Base-by-base conservation (phyloP, 2,888 invertebrate species). In the Pherbina coryleti region DNA sequence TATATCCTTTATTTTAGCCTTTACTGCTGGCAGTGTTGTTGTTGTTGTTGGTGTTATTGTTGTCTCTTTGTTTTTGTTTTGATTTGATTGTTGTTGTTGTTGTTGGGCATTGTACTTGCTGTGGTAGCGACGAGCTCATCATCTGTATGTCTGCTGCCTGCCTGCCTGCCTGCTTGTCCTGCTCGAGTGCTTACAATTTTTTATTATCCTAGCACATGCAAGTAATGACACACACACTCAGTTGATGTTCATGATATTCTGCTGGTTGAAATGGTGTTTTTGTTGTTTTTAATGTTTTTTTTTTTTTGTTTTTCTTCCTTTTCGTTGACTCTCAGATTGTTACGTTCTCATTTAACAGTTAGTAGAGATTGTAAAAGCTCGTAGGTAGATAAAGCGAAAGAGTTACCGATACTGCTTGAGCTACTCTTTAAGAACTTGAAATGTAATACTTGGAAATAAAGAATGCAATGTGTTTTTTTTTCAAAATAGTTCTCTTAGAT, bases 171-270 rank as follows among this genome's bases (percentile, higher is more conserved):
- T 51, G 8, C 22, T 11, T 72, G 53, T 28, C 31, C 64, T 66
- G 64, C 37, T 64, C 49, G 34, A n/a, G n/a, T 74, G 64, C 51
- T 64, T 53, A 64, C 19, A 25, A 34, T 55, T 75, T 73, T 75
- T 75, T 75, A 75, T 75, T 75, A 75, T 55, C 75, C 19, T 67
- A 37, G 14, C 75, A 55, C 74, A 75, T 75, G 74, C 51, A 53
- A 75, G 53, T 64, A 44, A 66, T 17, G 51, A 8, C n/a, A 22
- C 28, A 19, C n/a, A 22, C 28, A 19, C n/a, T 14, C 28, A 19
- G n/a, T 19, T 34, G 66, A n/a, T 53, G 74, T 62, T 73, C 49
- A 22, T 73, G 49, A 22, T 62, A 37, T 25, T 53, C 3, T 71
- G 19, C 19, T 57, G 53, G 55, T 71, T n/a, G 22, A 28, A 28